Evolutionary conservation across 2,888 invertebrate species (phyloP).

Genomic region (Galerucella nymphaeae): DNA sequence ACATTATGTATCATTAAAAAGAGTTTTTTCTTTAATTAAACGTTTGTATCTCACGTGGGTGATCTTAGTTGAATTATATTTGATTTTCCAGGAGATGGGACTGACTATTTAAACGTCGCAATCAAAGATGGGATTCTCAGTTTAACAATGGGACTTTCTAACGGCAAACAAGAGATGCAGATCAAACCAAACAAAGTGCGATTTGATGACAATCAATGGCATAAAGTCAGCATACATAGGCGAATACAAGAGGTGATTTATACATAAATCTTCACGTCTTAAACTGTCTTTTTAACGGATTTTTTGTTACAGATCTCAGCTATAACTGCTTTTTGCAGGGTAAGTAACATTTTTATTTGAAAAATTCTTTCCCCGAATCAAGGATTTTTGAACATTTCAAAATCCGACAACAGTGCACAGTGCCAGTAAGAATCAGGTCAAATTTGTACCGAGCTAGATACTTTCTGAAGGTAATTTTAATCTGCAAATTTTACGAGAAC

Average conservation of each 20-base stretch:
- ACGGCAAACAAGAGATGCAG: slow-evolving; percentile 89
- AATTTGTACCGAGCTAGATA: too few species aligned
- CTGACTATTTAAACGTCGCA: slow-evolving; percentile 89
- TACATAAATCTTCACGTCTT: background rate
- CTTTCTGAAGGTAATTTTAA: too few species aligned
- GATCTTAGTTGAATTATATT: background rate
- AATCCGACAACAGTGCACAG: too few species aligned
- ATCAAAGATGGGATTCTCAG: slow-evolving; percentile 90
- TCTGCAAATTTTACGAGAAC: background rate
- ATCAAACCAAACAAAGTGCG: slow-evolving; percentile 89
- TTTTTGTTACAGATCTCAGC: slow-evolving; percentile 82
- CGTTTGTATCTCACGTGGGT: too few species aligned
- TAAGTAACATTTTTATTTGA: slow-evolving; percentile 66
- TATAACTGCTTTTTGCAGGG: slow-evolving; percentile 88
- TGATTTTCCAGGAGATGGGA: slow-evolving; percentile 78
- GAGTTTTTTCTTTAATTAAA: too few species aligned
- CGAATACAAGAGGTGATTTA: slow-evolving; percentile 86
- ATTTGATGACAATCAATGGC: slow-evolving; percentile 97
- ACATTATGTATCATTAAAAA: too few species aligned
- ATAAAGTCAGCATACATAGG: slow-evolving; percentile 89
- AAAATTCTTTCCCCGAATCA: background rate
- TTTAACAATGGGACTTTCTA: slow-evolving; percentile 89
- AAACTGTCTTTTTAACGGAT: slow-evolving; percentile 18
- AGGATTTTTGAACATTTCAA: background rate
- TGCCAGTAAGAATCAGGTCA: too few species aligned